A percentile compares a stretch with the other conserved stretches of the same genome.
Evolutionary conservation across 2,888 invertebrate species (phyloP).

Genomic region (Steromphala cineraria): DNA sequence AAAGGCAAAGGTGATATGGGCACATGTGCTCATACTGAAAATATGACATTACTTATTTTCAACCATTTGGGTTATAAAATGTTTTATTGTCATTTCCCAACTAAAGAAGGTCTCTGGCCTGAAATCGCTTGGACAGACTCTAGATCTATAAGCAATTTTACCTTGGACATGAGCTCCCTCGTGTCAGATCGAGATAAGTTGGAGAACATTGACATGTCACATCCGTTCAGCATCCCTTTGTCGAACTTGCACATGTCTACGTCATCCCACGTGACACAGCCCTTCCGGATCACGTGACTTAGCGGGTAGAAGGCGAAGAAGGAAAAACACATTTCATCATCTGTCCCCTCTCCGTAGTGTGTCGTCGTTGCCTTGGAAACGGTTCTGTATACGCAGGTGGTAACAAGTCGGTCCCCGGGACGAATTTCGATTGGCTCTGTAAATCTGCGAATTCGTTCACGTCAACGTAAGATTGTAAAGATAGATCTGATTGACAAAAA

Average conservation of each 20-base stretch:
- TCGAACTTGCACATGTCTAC: slow-evolving; percentile 23
- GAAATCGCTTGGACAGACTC: no score
- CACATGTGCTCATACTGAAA: no score
- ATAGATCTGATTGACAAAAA: no score
- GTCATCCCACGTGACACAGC: slow-evolving; percentile 46
- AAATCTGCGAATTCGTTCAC: slow-evolving; percentile 39
- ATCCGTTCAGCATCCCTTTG: not conserved
- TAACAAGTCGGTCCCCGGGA: slow-evolving; percentile 47
- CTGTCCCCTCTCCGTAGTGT: slow-evolving; percentile 43
- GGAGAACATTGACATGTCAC: not conserved
- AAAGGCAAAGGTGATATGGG: no score
- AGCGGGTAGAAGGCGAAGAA: slow-evolving; percentile 50
- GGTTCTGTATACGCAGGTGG: slow-evolving; percentile 44
- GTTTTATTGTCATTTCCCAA: no score
- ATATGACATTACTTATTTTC: no score
- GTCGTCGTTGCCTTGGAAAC: slow-evolving; percentile 30
- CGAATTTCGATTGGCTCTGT: slow-evolving; percentile 40
- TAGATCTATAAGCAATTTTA: no score
- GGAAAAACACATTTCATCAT: slow-evolving; percentile 55
- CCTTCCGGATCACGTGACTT: slow-evolving; percentile 27
- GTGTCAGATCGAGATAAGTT: not conserved
- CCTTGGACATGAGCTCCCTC: not conserved
- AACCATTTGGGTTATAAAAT: no score
- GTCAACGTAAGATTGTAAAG: not conserved
- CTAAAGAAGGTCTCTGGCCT: no score